Percentiles rank a stretch among this genome's conserved stretches.
Conservation (phyloP, 2,797 vertebrate genomes). For the Lerista edwardsae region DNA sequence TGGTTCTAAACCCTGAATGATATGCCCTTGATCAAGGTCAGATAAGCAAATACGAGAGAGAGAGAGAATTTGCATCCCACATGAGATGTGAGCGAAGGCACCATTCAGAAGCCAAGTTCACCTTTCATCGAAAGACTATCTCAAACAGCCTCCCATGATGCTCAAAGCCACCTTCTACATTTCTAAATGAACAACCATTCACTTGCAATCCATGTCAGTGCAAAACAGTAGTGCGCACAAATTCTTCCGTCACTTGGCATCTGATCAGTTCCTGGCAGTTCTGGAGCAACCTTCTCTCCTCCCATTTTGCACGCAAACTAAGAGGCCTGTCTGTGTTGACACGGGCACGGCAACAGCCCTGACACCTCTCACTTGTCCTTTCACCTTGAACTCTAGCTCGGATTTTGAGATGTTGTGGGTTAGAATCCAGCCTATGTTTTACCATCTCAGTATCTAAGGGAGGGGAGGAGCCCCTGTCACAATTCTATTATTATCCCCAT, state of each 20-base stretch:
- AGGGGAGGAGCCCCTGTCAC: not conserved
- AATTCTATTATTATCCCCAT: no score
- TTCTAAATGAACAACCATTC: conserved; percentile 8
- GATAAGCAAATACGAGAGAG: not conserved
- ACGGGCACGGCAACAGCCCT: not conserved
- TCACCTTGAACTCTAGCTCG: not conserved
- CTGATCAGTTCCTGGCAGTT: conserved; percentile 17
- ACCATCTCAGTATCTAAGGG: not conserved
- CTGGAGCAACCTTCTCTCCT: conserved; percentile 5
- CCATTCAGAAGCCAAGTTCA: not conserved
- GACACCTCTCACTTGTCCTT: not conserved
- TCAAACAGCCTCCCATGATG: not conserved
- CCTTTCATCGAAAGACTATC: not conserved
- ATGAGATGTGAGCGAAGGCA: not conserved
- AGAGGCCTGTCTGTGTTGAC: not conserved
- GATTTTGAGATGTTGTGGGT: not conserved
- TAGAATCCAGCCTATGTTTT: not conserved
- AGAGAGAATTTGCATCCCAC: not conserved
- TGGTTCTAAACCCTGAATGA: no score
- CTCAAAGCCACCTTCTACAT: not conserved
- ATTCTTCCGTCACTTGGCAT: conserved; percentile 18
- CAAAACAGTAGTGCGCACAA: not conserved
- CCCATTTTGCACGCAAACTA: conserved; percentile 5
- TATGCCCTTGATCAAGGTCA: not conserved
- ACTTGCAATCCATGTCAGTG: conserved; percentile 13